Evolutionary conservation across 2,797 vertebrate genomes (phyloP).

Genomic region (Onychomys arenicola): DNA sequence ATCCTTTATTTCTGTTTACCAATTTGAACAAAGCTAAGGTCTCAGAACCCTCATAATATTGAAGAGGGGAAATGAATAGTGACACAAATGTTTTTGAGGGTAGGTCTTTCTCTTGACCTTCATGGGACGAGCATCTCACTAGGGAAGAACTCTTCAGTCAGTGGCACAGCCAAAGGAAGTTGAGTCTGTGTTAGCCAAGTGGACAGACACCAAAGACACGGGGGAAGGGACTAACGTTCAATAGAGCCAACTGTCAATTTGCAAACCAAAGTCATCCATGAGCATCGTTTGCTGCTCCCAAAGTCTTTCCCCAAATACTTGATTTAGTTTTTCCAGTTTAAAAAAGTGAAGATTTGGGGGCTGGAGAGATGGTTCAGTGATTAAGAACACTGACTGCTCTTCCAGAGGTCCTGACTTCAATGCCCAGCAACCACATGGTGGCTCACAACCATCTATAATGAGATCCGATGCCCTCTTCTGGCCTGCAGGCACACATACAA

Average conservation of each 20-base stretch:
- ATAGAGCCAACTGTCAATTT: neutral
- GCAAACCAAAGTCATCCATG: neutral
- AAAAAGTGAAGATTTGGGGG: neutral
- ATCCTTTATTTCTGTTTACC: neutral
- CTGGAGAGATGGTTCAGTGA: neutral
- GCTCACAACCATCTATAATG: neutral
- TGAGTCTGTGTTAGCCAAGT: neutral
- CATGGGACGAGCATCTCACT: neutral
- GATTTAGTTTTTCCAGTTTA: neutral
- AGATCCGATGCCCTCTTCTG: neutral
- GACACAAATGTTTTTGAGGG: neutral
- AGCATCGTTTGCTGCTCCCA: neutral
- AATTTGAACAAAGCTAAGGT: neutral
- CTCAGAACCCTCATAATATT: slow-evolving; percentile 9
- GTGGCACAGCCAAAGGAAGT: neutral
- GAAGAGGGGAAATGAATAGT: slow-evolving; percentile 16
- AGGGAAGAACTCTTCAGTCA: neutral
- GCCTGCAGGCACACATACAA: neutral
- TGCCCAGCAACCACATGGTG: too few relatives aligned
- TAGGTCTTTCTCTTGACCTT: slow-evolving; percentile 4
- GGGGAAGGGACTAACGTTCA: neutral
- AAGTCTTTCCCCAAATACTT: neutral
- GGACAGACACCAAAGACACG: neutral
- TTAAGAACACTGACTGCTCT: neutral
- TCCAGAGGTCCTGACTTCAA: neutral